Evolutionary conservation across 2,888 invertebrate genomes (phyloP), one percentile per base, ranked within the genome.

Genomic region (Drosophila ustulata): DNA sequence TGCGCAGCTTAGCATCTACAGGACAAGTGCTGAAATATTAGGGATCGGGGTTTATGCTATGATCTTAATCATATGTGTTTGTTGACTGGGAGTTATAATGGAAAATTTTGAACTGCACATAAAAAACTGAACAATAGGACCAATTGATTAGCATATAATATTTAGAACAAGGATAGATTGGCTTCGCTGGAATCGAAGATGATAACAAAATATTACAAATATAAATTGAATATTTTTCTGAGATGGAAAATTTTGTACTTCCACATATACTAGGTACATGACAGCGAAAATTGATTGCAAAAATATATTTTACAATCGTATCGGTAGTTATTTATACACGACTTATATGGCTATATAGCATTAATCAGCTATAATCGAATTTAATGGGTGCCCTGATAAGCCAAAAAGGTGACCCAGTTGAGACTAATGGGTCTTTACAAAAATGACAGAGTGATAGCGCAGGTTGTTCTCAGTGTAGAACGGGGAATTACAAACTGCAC

Each of bases 321-420:
- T 73, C 25, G 62, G 55, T 61, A 66, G 73, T 70, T 76, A 76
- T 76, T 76, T 70, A 56, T 75, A 75, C 37, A 66, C 65, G 52
- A 26, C 46, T 64, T 71, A 67, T 66, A 63, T 66, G 65, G 32
- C 51, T 41, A 58, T 64, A 67, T 56, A 65, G 50, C 53, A 18
- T 65, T 76, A 76, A 76, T 76, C 75, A 77, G 77, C 61, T 47
- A 49, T 59, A 65, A 49, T 41, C 64, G 51, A n/a, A 51, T 62
- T 70, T 61, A 61, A 50, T 46, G 50, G 63, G 34, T 55, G 32
- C 63, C 58, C 75, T 87, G 83, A 83, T 83, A 83, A 83, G 82
- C 78, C 68, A 75, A 85, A 82, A 82, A 88, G 88, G 80, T 82
- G 88, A 85, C 88, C 77, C 73, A 73, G 55, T 80, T 85, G 84